These are phyloP conservation scores for Muschampia plurimacula DNA, from an alignment of 2,888 invertebrate species.

Conservation along the genomic window DNA sequence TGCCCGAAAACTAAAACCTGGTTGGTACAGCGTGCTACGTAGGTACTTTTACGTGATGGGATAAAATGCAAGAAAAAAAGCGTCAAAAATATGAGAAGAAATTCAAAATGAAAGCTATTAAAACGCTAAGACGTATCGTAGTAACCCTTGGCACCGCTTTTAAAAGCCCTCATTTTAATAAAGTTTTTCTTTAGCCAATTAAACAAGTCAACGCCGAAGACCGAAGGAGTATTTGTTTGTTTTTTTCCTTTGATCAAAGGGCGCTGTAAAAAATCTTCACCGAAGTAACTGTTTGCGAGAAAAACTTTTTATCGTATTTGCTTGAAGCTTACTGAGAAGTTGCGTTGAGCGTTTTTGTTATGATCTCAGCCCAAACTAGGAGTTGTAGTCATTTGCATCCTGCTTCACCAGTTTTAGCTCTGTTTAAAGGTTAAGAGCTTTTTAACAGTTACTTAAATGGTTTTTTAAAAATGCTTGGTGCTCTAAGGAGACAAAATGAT, in stretches of 20 bases:
- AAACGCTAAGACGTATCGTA: not conserved
- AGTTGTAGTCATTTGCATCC: constrained; percentile 9
- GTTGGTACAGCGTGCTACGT: too few relatives aligned
- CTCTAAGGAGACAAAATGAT: not conserved
- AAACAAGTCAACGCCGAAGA: constrained; percentile 18
- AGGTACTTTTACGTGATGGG: too few relatives aligned
- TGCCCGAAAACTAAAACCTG: too few relatives aligned
- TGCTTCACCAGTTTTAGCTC: constrained; percentile 3
- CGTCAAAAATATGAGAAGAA: too few relatives aligned
- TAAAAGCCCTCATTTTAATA: constrained; percentile 16
- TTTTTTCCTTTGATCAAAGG: constrained; percentile 21
- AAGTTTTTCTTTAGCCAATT: constrained; percentile 29
- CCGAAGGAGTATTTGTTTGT: not conserved
- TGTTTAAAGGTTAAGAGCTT: not conserved
- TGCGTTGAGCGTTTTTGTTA: not conserved
- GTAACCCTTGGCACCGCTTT: not conserved
- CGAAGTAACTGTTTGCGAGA: not conserved
- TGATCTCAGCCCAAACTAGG: not conserved
- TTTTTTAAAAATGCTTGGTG: not conserved
- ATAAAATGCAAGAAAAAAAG: too few relatives aligned
- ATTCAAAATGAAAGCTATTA: not conserved
- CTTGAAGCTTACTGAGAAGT: constrained; percentile 4
- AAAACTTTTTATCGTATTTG: not conserved
- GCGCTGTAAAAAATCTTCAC: constrained; percentile 7
- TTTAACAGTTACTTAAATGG: not conserved